These are phyloP conservation scores for Ardeotis arabs DNA, from an alignment of 2,113 vertebrate species.

Conservation along the genomic window DNA sequence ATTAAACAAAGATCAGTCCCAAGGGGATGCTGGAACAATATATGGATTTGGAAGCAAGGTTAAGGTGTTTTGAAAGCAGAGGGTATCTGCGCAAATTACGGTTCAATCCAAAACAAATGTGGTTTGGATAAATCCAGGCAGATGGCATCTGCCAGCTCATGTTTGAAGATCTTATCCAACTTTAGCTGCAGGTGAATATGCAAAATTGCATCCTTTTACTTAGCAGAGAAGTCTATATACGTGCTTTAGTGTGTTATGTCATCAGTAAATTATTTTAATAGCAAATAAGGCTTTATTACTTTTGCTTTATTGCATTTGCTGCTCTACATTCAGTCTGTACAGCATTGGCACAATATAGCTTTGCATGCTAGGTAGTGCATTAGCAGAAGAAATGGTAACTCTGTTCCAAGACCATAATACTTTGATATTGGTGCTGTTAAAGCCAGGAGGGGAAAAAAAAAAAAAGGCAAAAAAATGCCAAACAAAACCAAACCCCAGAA, in stretches of 20 bases:
- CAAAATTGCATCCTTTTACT: background rate
- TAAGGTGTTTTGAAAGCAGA: background rate
- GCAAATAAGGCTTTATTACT: conserved; percentile 50
- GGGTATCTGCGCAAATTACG: fast-evolving
- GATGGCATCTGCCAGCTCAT: background rate
- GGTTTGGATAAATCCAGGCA: background rate
- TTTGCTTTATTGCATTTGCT: conserved; percentile 68
- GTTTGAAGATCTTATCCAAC: background rate
- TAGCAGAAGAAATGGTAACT: conserved; percentile 19
- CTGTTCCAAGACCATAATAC: background rate
- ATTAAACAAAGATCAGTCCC: background rate
- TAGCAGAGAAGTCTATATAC: background rate
- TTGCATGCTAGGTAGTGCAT: conserved; percentile 43
- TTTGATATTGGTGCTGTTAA: conserved; percentile 19
- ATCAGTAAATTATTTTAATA: conserved; percentile 39
- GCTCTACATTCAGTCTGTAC: conserved; percentile 51
- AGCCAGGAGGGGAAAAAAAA: background rate
- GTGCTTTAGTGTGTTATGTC: background rate
- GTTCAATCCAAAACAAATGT: background rate
- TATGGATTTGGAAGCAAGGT: background rate
- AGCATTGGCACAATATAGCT: conserved; percentile 42
- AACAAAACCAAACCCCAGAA: background rate
- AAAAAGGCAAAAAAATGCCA: background rate
- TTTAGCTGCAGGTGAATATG: background rate
- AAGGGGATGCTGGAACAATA: background rate